Evolutionary conservation across 2,797 vertebrate species (phyloP).

Genomic region (Glyptemys insculpta): DNA sequence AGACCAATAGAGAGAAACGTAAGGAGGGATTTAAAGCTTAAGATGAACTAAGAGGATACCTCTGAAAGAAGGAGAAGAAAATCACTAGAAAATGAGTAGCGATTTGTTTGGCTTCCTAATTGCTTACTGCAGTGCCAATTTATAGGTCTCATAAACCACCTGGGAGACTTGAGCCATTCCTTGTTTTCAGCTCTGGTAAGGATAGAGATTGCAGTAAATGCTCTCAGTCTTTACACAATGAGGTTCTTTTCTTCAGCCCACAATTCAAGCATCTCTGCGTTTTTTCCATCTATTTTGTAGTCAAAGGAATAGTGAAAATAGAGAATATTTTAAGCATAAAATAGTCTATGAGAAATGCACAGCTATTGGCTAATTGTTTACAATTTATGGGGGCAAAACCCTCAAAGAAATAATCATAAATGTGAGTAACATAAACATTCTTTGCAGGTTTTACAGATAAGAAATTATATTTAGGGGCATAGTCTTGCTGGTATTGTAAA

Average conservation of each 20-base stretch:
- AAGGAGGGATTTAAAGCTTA: background rate
- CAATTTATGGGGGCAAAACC: background rate
- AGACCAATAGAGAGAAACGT: rapidly evolving
- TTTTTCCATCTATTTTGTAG: rapidly evolving
- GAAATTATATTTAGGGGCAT: background rate
- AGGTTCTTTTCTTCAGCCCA: slow-evolving; percentile 18
- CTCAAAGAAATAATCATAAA: background rate
- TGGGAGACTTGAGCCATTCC: background rate
- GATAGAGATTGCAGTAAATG: background rate
- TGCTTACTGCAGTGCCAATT: background rate
- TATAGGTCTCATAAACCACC: background rate
- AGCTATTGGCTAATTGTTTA: background rate
- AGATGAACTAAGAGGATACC: background rate
- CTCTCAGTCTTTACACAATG: background rate
- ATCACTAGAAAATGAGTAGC: rapidly evolving
- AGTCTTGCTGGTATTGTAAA: rapidly evolving
- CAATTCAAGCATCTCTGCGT: rapidly evolving
- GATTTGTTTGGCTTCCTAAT: background rate
- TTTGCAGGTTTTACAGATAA: background rate
- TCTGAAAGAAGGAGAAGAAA: rapidly evolving
- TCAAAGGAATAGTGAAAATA: background rate
- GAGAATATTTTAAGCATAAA: background rate
- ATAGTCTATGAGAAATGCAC: background rate
- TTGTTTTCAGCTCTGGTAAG: background rate
- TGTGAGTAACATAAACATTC: rapidly evolving